phyloP scores from a whole-genome alignment of 1,140 invertebrate genomes.

The Calycopis cecrops region DNA sequence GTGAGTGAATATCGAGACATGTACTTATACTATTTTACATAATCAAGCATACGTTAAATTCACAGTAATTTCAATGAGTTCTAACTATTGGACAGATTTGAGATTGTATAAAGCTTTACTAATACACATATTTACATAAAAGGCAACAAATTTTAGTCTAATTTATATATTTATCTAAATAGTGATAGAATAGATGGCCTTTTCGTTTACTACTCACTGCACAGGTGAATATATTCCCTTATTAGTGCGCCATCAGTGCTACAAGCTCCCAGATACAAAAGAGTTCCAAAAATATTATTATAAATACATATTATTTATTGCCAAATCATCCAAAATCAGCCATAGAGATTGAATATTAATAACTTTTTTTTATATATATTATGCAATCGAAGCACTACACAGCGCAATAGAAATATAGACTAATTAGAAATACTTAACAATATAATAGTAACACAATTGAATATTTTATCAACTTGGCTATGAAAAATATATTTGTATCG shows the following conservation, averaged over 20 bases:
- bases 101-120: too few species aligned
- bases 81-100: conserved; percentile 6
- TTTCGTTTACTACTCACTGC: too few species aligned
- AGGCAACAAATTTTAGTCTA: too few species aligned
- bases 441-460: background rate
- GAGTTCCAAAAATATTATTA: conserved; percentile 2
- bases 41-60: background rate
- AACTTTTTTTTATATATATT: background rate
- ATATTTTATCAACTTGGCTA: background rate
- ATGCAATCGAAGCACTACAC: background rate
- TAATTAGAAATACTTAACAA: conserved; percentile 1
- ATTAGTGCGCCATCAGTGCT: too few species aligned
- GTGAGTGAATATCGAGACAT: too few species aligned
- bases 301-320: background rate
- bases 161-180: too few species aligned
- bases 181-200: too few species aligned
- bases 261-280: background rate
- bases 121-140: too few species aligned
- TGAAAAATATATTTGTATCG: background rate
- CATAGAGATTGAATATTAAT: too few species aligned
- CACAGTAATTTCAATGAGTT: background rate
- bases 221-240: too few species aligned
- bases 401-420: background rate
- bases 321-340: background rate
- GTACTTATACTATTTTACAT: too few species aligned